Evolutionary conservation across 2,888 invertebrate genomes (phyloP).

Genomic region (Baronia brevicornis): DNA sequence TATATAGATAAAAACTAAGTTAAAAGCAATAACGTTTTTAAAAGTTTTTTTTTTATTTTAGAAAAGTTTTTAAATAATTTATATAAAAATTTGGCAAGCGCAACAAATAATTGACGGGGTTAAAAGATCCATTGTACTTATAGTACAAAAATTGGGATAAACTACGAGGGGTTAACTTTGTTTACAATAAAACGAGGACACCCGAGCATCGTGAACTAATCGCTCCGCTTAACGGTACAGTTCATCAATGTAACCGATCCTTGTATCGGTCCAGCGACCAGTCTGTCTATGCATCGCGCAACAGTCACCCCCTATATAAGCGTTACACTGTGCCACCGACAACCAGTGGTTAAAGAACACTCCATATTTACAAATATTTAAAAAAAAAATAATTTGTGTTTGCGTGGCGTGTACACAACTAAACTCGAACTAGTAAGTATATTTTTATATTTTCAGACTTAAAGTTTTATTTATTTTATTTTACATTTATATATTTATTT

Average conservation of each 20-base stretch:
- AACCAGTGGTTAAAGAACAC: constrained; percentile 39
- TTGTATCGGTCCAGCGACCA: constrained; percentile 23
- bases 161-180: too few species aligned
- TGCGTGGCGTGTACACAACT: not conserved
- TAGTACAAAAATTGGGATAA: too few species aligned
- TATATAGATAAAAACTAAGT: too few species aligned
- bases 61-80: too few species aligned
- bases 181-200: too few species aligned
- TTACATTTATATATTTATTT: not conserved
- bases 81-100: too few species aligned
- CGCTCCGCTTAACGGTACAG: constrained; percentile 12
- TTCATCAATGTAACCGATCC: constrained; percentile 1
- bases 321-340: constrained; percentile 28
- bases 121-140: too few species aligned
- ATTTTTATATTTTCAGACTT: too few species aligned
- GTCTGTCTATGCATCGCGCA: constrained; percentile 26
- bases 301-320: constrained; percentile 51
- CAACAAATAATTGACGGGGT: too few species aligned
- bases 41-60: too few species aligned
- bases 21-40: too few species aligned
- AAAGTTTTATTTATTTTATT: constrained; percentile 3
- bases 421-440: constrained; percentile 10
- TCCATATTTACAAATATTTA: constrained; percentile 26
- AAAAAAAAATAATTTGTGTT: constrained; percentile 5
- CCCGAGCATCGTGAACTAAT: constrained; percentile 4